Base-by-base conservation (phyloP, 1,140 invertebrate species). In the Drosophila insularis region DNA sequence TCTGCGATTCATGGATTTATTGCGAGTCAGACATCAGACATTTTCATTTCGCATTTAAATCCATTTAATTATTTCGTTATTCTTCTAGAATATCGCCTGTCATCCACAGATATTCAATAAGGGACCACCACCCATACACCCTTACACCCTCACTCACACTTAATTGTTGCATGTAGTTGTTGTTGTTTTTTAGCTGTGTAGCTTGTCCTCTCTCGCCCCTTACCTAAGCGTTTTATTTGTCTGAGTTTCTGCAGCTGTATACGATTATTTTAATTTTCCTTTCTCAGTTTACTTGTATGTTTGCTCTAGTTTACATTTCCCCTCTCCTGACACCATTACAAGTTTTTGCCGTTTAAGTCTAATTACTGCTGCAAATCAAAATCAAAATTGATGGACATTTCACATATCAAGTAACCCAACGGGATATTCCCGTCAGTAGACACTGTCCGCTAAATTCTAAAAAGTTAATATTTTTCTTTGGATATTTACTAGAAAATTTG, bases 91-190 rank as follows among this genome's bases (percentile, higher is more conserved):
- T 14, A 31, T 60, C 23, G 23, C 14, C 8, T 43, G 8, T 61
- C 19, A 61, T 40, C n/a, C 27, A 53, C 67, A 58, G 43, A 50
- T 50, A 21, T 50, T 50, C 43, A 50, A 23, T 21, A 54, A 37
- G 19, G 19, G 8, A 13, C 67, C 32, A 23, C 27, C 27, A 27
- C 23, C 4, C 4, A 3, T 4, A 37, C 35, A 46, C 14, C 23
- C 23, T 6, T 7, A 35, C 54, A 60, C 14, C 64, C 27, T 27
- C n/a, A 35, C 35, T 63, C 63, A 46, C 19, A 50, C 43, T 11
- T 37, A 86, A 81, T 75, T 81, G 81, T 85, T 85, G 81, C 81
- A 87, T 81, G 77, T 77, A 63, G 50, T 80, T 85, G 64, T 74
- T 80, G 67, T 73, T 84, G 61, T 68, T 71, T 50, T 40, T 63